These are phyloP conservation scores for Cyprinus carpio DNA, from an alignment of 2,113 vertebrate species.

Conservation along the genomic window DNA sequence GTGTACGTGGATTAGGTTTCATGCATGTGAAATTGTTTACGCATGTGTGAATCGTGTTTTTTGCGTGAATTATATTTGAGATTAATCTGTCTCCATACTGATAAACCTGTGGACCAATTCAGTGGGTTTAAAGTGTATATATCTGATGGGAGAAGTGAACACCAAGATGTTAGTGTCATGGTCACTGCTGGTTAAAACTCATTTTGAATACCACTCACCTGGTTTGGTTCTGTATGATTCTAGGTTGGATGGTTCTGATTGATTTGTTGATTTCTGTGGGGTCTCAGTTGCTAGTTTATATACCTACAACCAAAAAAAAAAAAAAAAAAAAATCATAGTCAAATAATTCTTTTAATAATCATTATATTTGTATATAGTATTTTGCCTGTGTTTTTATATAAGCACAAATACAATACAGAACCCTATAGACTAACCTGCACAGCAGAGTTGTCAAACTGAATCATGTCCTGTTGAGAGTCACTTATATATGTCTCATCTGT, in stretches of 20 bases:
- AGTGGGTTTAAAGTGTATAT: background rate
- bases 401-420: background rate
- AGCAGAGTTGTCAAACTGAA: background rate
- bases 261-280: slow-evolving; percentile 6
- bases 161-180: background rate
- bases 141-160: background rate
- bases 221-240: background rate
- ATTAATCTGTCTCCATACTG: too few species aligned
- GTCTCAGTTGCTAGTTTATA: slow-evolving; percentile 13
- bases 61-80: too few species aligned
- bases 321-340: background rate
- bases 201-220: background rate
- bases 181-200: background rate
- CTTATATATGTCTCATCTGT: background rate
- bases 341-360: background rate
- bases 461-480: background rate
- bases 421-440: background rate
- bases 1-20: too few species aligned
- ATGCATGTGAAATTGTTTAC: too few species aligned
- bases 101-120: background rate
- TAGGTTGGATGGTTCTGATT: background rate
- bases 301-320: slow-evolving; percentile 27
- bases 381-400: background rate
- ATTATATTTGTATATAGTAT: background rate
- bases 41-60: too few species aligned